Percentiles rank a stretch among this genome's conserved stretches.
Evolutionary conservation across 1,140 invertebrate species (phyloP).

Genomic region (Lepidotrigona ventralis): DNA sequence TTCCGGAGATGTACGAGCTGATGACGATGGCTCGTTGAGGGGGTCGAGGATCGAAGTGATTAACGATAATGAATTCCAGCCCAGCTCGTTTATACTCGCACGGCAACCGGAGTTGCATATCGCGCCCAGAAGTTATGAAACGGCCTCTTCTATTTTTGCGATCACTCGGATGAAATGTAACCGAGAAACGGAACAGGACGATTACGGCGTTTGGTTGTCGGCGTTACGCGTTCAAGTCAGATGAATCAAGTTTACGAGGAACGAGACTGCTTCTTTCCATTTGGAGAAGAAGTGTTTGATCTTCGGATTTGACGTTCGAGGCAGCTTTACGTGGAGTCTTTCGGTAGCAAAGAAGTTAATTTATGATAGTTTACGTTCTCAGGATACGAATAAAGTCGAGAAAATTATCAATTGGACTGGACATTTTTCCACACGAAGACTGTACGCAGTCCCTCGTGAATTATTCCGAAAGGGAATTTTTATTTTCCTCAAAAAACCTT

Average conservation of each 20-base stretch:
- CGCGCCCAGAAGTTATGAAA: background rate
- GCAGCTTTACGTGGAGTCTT: background rate
- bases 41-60: constrained; percentile 46
- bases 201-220: background rate
- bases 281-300: background rate
- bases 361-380: background rate
- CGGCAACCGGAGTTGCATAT: background rate
- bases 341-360: background rate
- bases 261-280: background rate
- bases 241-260: background rate
- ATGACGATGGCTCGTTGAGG: constrained; percentile 46
- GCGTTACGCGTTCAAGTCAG: background rate
- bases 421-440: too few relatives aligned
- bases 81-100: constrained; percentile 29
- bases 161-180: background rate
- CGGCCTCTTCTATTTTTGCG: background rate
- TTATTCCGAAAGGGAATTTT: background rate
- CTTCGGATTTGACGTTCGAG: background rate
- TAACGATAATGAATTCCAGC: constrained; percentile 47
- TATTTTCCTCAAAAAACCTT: background rate
- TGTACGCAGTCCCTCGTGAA: background rate
- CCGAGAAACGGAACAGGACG: background rate
- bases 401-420: too few relatives aligned
- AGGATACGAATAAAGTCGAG: background rate
- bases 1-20: constrained; percentile 48